These are phyloP conservation scores for Allygus modestus DNA, from an alignment of 2,888 invertebrate genomes.

Conservation along the genomic window DNA sequence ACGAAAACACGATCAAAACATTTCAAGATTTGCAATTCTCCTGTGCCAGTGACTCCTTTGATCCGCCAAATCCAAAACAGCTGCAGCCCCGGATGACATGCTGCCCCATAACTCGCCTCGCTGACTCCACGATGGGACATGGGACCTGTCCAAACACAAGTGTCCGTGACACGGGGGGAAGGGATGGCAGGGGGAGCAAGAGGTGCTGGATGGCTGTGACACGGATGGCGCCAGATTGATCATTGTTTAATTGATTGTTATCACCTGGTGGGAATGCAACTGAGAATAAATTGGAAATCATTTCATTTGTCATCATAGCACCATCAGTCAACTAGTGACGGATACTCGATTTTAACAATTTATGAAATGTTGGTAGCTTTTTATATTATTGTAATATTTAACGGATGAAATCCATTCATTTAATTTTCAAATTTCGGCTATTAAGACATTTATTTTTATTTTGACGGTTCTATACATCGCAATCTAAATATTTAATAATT, in stretches of 20 bases:
- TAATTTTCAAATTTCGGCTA: too few species aligned
- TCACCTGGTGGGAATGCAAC: neutral
- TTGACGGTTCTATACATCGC: too few species aligned
- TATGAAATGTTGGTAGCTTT: too few species aligned
- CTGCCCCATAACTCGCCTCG: neutral
- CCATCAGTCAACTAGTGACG: neutral
- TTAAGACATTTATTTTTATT: too few species aligned
- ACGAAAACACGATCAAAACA: too few species aligned
- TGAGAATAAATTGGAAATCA: neutral
- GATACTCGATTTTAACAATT: neutral
- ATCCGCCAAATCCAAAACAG: slow-evolving; percentile 2
- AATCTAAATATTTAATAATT: too few species aligned
- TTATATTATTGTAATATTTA: too few species aligned
- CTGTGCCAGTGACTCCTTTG: neutral
- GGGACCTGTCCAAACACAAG: slow-evolving; percentile 23
- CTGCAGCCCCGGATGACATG: neutral
- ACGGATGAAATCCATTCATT: too few species aligned
- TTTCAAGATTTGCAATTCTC: neutral
- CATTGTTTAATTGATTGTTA: slow-evolving; percentile 21
- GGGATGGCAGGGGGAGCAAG: too few species aligned
- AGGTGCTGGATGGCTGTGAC: neutral
- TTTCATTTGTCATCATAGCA: neutral
- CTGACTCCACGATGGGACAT: neutral
- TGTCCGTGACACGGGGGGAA: neutral
- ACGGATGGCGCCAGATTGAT: neutral